Evolutionary conservation across 2,888 invertebrate genomes (phyloP).

Genomic region (Trachelus stipa): DNA sequence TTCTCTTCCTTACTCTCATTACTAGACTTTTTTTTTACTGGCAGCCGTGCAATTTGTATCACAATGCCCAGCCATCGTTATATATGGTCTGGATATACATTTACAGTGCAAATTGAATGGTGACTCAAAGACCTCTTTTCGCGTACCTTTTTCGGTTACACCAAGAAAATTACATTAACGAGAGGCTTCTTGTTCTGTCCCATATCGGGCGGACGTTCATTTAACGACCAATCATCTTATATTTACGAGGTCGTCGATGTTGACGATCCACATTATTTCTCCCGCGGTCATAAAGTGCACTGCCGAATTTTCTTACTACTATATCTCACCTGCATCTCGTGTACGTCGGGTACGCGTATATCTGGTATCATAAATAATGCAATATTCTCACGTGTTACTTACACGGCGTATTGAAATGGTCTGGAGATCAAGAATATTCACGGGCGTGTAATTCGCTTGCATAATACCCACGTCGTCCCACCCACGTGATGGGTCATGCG

Average conservation of each 20-base stretch:
- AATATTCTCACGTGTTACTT: neutral
- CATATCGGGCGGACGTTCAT: neutral
- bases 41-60: neutral
- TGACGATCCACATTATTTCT: neutral
- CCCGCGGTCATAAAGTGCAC: neutral
- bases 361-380: neutral
- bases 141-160: neutral
- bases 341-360: neutral
- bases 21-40: neutral
- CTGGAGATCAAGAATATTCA: neutral
- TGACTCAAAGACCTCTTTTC: neutral
- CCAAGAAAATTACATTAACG: neutral
- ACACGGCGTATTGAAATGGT: neutral
- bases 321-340: neutral
- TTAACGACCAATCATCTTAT: neutral
- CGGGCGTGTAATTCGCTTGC: slow-evolving; percentile 46
- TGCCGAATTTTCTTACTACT: neutral
- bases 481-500: slow-evolving; percentile 39
- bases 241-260: neutral
- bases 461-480: slow-evolving; percentile 32
- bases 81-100: neutral
- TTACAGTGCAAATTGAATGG: neutral
- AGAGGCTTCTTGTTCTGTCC: neutral
- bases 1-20: neutral
- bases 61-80: neutral